A percentile compares a stretch with the other conserved stretches of the same genome.
These are phyloP conservation scores for Trichonephila clavipes DNA, from an alignment of 1,140 invertebrate species.

Conservation along the genomic window DNA sequence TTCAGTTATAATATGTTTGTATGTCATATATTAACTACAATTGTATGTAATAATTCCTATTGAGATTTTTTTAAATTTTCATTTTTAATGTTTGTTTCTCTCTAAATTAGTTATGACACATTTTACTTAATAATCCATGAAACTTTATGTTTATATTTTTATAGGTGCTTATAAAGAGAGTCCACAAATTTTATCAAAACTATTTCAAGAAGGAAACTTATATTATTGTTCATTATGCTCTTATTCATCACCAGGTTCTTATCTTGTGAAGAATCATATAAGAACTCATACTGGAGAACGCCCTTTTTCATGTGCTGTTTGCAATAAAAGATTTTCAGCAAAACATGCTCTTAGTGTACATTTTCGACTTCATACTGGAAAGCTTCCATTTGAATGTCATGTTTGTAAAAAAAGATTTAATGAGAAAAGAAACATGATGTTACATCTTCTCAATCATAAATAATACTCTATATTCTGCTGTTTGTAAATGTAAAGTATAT, in stretches of 20 bases:
- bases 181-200: not conserved
- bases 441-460: not conserved
- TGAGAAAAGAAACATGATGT: not conserved
- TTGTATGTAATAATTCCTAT: not conserved
- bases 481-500: too few relatives aligned
- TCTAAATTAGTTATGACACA: not conserved
- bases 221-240: not conserved
- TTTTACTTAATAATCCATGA: not conserved
- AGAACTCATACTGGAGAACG: not conserved
- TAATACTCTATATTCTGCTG: not conserved
- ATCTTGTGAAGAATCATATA: not conserved
- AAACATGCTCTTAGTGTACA: conserved; percentile 41
- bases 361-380: conserved; percentile 13
- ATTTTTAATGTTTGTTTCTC: not conserved
- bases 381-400: not conserved
- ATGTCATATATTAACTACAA: too few relatives aligned
- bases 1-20: too few relatives aligned
- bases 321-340: conserved; percentile 6
- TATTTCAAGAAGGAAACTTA: not conserved
- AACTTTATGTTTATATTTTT: not conserved
- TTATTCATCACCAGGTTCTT: not conserved
- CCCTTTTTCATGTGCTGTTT: conserved; percentile 29
- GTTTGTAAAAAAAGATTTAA: not conserved
- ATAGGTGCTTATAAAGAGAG: not conserved
- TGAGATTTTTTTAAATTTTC: not conserved